Base-by-base conservation (phyloP, 2,888 invertebrate species). In the Netelia virgata region DNA sequence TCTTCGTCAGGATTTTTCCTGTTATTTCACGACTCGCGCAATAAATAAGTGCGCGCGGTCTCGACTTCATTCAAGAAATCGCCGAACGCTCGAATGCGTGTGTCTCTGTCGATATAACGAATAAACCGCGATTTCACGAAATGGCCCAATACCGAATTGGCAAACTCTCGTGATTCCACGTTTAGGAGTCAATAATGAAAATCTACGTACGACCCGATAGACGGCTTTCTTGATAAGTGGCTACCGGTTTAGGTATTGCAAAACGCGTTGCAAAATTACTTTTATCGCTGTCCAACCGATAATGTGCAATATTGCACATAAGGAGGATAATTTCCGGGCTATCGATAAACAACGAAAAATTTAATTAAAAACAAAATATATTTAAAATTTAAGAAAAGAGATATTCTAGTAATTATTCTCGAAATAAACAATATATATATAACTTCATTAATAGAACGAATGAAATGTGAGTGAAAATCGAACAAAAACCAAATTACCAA, bases 61-160 rank as follows among this genome's bases (percentile, higher is more conserved):
- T 66, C 66, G 20, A 66, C 20, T 16, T 41, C 28, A 70, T 41
- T 41, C 20, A 20, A 72, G 47, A 47, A 61, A 73, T 20, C 14
- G 43, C 14, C 14, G 6, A 72, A 59, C 20, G n/a, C 47, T 61
- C 23, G 9, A 23, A 20, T 43, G 43, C 61, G 20, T n/a, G 70
- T 20, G 70, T 20, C 28, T 57, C 18, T 41, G 14, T 47, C 6
- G 36, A 18, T 73, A n/a, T 20, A 43, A 55, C 18, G 16, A 55
- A 18, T 16, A 9, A 18, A 16, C 3, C 0, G 23, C 28, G 28
- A n/a, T 57, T 28, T 28, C 10, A 11, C 66, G 20, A 36, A 36
- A 66, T 76, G n/a, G 43, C 11, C 43, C 66, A 57, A 76, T 36
- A 57, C 66, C 41, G 66, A 76, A 76, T 59, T 47, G 11, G 14